Evolutionary conservation across 2,888 invertebrate genomes (phyloP).

Genomic region (Drosophila cognata): DNA sequence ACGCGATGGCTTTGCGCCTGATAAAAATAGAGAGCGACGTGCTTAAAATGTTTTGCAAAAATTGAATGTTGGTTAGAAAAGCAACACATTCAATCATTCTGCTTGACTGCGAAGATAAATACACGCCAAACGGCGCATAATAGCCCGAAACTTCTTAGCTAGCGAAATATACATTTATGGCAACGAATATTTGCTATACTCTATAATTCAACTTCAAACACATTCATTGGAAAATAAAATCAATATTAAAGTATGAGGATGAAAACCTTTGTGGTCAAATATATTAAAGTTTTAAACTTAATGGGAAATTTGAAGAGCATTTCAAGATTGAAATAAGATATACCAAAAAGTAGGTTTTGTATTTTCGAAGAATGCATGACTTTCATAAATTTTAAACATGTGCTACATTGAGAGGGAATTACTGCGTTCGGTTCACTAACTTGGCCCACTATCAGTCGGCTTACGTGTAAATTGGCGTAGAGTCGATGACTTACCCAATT

Average conservation of each 20-base stretch:
- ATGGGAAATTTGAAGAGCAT: no score
- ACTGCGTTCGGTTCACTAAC: neutral
- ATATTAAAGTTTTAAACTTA: neutral
- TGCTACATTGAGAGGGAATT: neutral
- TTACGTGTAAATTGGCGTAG: slow-evolving; percentile 41
- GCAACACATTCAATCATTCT: slow-evolving; percentile 77
- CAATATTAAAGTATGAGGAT: no score
- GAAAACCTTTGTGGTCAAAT: neutral
- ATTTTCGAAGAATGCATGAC: neutral
- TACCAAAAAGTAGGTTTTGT: neutral
- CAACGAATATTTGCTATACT: slow-evolving; percentile 2
- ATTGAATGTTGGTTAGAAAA: slow-evolving; percentile 77
- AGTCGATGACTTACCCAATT: slow-evolving; percentile 60
- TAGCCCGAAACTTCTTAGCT: slow-evolving; percentile 24
- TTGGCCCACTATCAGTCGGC: slow-evolving; percentile 13
- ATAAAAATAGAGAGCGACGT: slow-evolving; percentile 66
- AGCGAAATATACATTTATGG: slow-evolving; percentile 20
- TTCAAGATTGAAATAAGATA: neutral
- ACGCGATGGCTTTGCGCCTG: slow-evolving; percentile 64
- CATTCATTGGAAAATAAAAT: neutral
- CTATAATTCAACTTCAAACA: neutral
- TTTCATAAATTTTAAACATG: neutral
- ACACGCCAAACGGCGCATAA: slow-evolving; percentile 19
- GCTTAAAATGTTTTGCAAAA: slow-evolving; percentile 65
- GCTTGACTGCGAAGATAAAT: slow-evolving; percentile 59